phyloP scores from a whole-genome alignment of 2,888 invertebrate genomes.

The Amphipoea oculea region DNA sequence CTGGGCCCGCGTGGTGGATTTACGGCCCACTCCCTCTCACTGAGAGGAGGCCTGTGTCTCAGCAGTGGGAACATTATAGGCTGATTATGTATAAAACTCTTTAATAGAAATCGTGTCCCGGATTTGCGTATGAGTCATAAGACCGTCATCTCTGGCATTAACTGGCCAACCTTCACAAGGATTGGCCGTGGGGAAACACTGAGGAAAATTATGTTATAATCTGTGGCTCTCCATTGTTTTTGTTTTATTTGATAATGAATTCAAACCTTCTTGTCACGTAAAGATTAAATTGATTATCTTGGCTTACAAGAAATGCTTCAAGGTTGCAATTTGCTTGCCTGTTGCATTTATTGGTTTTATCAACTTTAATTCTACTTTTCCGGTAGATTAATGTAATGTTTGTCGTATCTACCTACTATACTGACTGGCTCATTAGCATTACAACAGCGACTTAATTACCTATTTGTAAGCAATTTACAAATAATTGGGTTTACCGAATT shows the following conservation, averaged over 20 bases:
- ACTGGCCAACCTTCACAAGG: slow-evolving; percentile 46
- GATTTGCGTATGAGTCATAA: slow-evolving; percentile 59
- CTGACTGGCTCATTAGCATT: not conserved
- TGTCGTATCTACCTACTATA: slow-evolving; percentile 17
- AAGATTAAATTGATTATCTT: slow-evolving; percentile 43
- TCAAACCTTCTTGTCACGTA: slow-evolving; percentile 31
- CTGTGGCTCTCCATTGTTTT: slow-evolving; percentile 43
- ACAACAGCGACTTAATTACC: slow-evolving; percentile 14
- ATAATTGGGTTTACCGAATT: slow-evolving; percentile 16
- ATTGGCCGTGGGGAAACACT: slow-evolving; percentile 44
- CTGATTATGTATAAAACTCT: slow-evolving; percentile 1
- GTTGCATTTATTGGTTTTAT: slow-evolving; percentile 28
- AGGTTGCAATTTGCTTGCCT: slow-evolving; percentile 34
- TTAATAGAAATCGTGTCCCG: slow-evolving; percentile 57
- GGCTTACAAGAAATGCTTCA: slow-evolving; percentile 35
- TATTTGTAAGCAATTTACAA: slow-evolving; percentile 16
- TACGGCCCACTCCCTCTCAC: no score
- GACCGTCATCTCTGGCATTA: slow-evolving; percentile 40
- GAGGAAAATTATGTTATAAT: slow-evolving; percentile 37
- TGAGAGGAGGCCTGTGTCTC: no score
- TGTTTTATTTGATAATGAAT: slow-evolving; percentile 43
- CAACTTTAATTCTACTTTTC: slow-evolving; percentile 17
- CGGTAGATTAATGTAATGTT: slow-evolving; percentile 33
- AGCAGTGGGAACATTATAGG: no score
- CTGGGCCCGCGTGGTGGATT: no score